Conservation (phyloP, 1,140 invertebrate genomes). For the Scaptomyza hsui region DNA sequence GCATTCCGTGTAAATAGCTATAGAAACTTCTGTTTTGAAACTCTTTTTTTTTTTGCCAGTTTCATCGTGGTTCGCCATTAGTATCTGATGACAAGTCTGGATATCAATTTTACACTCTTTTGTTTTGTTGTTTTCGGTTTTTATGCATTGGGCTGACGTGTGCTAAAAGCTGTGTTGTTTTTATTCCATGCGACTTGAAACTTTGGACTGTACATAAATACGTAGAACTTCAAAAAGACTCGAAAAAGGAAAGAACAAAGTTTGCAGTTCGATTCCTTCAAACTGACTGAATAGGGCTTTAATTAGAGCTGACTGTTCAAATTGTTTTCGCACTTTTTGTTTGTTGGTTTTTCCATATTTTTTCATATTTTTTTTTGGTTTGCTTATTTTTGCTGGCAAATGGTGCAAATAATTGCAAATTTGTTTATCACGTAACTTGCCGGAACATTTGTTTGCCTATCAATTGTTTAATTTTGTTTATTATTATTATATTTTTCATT, state of each 20-base stretch:
- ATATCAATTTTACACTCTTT: constrained; percentile 25
- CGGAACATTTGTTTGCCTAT: constrained; percentile 13
- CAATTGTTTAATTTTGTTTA: constrained; percentile 22
- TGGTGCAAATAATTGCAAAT: background rate
- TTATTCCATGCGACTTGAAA: constrained; percentile 4
- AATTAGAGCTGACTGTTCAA: background rate
- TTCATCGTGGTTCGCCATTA: background rate
- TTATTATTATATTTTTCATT: background rate
- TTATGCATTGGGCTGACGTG: constrained; percentile 17
- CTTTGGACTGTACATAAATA: constrained; percentile 17
- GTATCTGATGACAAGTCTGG: background rate
- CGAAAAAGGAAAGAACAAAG: no score
- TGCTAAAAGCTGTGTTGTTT: constrained; percentile 10
- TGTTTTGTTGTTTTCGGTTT: no score
- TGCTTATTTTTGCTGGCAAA: background rate
- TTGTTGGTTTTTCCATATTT: background rate
- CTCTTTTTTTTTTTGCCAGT: background rate
- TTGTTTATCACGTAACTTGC: constrained; percentile 2
- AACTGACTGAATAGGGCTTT: background rate
- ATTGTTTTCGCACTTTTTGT: no score
- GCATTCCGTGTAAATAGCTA: constrained; percentile 15
- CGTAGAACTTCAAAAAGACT: background rate
- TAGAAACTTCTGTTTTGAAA: constrained; percentile 32
- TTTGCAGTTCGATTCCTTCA: no score
- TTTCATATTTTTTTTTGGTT: background rate